Evolutionary conservation across 2,888 invertebrate species (phyloP).

Genomic region (Ormyrus pomaceus): DNA sequence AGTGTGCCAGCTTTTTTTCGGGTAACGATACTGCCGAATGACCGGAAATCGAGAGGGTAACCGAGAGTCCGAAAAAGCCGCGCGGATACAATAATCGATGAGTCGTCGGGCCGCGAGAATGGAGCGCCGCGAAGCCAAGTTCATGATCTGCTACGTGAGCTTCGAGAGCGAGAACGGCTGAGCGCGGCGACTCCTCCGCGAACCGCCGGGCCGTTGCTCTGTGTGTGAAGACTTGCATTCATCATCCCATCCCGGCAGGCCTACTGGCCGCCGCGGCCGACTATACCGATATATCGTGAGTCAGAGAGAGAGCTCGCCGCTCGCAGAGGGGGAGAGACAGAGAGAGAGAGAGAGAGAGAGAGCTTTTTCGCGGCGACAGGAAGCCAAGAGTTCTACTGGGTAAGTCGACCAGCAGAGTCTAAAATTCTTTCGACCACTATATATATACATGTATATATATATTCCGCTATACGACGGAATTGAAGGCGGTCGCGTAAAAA

Average conservation of each 20-base stretch:
- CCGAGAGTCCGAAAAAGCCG: too few relatives aligned
- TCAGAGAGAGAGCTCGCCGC: not conserved
- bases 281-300: not conserved
- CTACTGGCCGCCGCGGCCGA: not conserved
- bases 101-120: conserved; percentile 59
- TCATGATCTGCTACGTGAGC: conserved; percentile 46
- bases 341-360: conserved; percentile 13
- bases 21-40: too few relatives aligned
- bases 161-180: conserved; percentile 68
- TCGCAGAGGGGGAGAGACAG: not conserved
- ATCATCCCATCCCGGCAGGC: not conserved
- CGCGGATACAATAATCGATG: conserved; percentile 43
- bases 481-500: too few relatives aligned
- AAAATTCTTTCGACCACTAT: too few relatives aligned
- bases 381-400: conserved; percentile 15
- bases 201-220: conserved; percentile 10
- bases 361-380: conserved; percentile 32
- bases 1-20: too few relatives aligned
- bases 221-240: not conserved
- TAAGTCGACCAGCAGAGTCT: conserved; percentile 4
- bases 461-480: not conserved
- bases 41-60: too few relatives aligned
- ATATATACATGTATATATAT: not conserved
- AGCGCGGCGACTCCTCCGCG: conserved; percentile 31
- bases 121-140: conserved; percentile 61